Evolutionary conservation across 2,888 invertebrate species (phyloP), one percentile per base, ranked within the genome.

Genomic region (Lysandra coridon): DNA sequence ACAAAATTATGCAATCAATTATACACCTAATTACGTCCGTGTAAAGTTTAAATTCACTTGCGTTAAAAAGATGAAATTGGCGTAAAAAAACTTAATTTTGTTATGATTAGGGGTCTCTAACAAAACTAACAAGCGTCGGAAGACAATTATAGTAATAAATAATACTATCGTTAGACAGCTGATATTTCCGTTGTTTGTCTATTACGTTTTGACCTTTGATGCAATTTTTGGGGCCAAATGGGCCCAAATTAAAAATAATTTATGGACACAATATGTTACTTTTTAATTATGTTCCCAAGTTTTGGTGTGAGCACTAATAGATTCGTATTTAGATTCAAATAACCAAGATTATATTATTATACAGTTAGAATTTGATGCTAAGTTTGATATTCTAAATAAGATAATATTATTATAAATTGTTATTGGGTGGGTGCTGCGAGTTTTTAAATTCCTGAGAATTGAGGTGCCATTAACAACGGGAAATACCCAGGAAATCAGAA

Each of bases 51-150:
- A 74, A 74, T 6, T 74, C 44, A 74, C 44, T 4, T 23, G 74
- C 53, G 30, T 49, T n/a, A 44, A 74, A 74, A 49, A 49, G 75
- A 75, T 12, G 49, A 75, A 49, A 94, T 93, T 94, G 92, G 94
- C 94, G 93, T 93, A 93, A 93, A 94, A 94, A 93, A 86, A 86
- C 89, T 91, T 93, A 93, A 94, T 94, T 93, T 91, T 88, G 86
- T 89, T 89, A 93, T 93, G 93, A 94, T 94, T 93, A 92, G 88
- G 91, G 93, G 93, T 92, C 90, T 88, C 85, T 87, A 86, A 89
- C 87, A 90, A 91, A 91, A 91, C 92, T 92, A 93, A 93, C 92
- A 90, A 91, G 93, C 92, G 89, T 90, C 91, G 87, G 89, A 85
- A 86, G 87, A 90, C 89, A 90, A 92, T 92, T 90, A 90, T 85